Evolutionary conservation across 2,113 vertebrate genomes (phyloP), one percentile per base, ranked within the genome.

Genomic region (Gila orcuttii): DNA sequence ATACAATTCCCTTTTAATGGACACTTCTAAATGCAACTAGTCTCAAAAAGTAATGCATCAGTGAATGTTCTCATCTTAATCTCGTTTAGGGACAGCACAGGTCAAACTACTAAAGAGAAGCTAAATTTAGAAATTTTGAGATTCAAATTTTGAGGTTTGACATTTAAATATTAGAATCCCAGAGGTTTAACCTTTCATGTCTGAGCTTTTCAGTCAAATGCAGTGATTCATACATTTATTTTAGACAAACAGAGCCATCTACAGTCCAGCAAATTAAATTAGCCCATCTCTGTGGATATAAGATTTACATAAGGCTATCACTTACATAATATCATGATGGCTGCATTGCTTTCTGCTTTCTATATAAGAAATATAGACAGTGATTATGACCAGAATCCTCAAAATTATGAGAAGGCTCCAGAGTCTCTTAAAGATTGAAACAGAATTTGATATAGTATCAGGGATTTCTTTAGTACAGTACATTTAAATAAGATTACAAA

Each of bases 211-310:
- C 15, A 19, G 66, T 69, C 66, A 31, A 76, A 52, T 17, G 47
- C 47, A 31, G 23, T 55, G 10, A 79, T 57, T 39, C 3, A 4
- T 39, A 12, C 55, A 59, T 80, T 28, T 21, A 47, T 47, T 66
- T 15, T 17, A 45, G 60, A 28, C 59, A 64, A 66, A 66, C 39
- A 28, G 39, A 64, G 79, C 39, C 79, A 81, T 81, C 79, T 81
- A 64, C 59, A 81, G 79, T 64, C 60, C n/a, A 80, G 17, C 39
- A 11, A 7, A 21, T 81, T 81, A 39, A 62, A 64, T 80, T 28
- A 80, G 52, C 76, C 23, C 71, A 47, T 77, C 15, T 19, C 74
- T 55, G 25, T 33, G 13, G 45, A 64, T 47, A 5, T 45, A 62
- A 64, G 36, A 66, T 62, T 66, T 47, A 80, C n/a, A 64, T 42